phyloP scores from a whole-genome alignment of 2,888 invertebrate genomes.

The Pachliopta kotzebuea region DNA sequence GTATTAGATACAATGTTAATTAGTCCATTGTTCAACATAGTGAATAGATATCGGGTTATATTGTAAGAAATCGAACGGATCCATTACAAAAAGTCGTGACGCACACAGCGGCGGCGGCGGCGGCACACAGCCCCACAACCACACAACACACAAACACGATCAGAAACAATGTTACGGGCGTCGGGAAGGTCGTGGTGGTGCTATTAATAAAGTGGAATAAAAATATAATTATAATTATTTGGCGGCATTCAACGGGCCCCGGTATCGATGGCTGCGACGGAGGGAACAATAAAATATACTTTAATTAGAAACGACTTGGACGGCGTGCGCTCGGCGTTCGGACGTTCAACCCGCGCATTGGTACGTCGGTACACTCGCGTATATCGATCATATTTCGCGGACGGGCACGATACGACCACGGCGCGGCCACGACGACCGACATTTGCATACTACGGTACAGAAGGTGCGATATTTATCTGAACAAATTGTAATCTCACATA shows the following conservation, averaged over 20 bases:
- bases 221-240: slow-evolving; percentile 76
- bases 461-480: neutral
- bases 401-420: slow-evolving; percentile 34
- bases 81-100: slow-evolving; percentile 23
- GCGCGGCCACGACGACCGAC: neutral
- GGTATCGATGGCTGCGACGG: slow-evolving; percentile 64
- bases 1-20: slow-evolving; percentile 53
- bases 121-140: too few species aligned
- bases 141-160: slow-evolving; percentile 8
- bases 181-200: slow-evolving; percentile 46
- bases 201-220: slow-evolving; percentile 65
- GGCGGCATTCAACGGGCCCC: slow-evolving; percentile 71
- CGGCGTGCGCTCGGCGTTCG: slow-evolving; percentile 41
- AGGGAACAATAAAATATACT: slow-evolving; percentile 79
- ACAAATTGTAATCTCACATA: neutral
- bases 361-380: slow-evolving; percentile 43
- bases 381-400: slow-evolving; percentile 47
- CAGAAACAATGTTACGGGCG: slow-evolving; percentile 45
- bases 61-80: slow-evolving; percentile 40
- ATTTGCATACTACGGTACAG: neutral
- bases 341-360: slow-evolving; percentile 47
- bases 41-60: slow-evolving; percentile 47
- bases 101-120: slow-evolving; percentile 11
- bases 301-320: slow-evolving; percentile 64
- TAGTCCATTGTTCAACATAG: slow-evolving; percentile 53